Conservation (phyloP, 2,888 invertebrate genomes). For the Zygothrica quintamaculata region DNA sequence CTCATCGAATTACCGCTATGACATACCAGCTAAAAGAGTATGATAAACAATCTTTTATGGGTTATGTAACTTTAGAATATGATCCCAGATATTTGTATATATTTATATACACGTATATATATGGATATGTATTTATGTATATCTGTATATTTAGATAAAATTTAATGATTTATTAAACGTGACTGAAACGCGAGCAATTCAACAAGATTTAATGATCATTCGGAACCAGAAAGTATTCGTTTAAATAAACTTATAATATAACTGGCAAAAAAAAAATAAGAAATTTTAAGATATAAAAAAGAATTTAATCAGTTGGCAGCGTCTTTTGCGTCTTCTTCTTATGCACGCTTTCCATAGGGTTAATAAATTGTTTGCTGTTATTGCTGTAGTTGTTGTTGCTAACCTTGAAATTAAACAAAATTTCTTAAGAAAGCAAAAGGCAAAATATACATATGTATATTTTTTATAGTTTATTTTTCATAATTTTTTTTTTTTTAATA, state of each 20-base stretch:
- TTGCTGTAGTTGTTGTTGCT: conserved; percentile 33
- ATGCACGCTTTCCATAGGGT: conserved; percentile 7
- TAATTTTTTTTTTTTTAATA: too few species aligned
- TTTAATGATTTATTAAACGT: conserved; percentile 29
- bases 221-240: too few species aligned
- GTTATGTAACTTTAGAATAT: too few species aligned
- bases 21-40: neutral
- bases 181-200: conserved; percentile 37
- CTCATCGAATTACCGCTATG: conserved; percentile 16
- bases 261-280: too few species aligned
- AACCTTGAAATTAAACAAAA: conserved; percentile 59
- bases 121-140: too few species aligned
- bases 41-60: neutral
- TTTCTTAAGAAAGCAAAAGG: conserved; percentile 35
- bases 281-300: too few species aligned
- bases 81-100: too few species aligned
- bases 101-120: neutral
- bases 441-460: too few species aligned
- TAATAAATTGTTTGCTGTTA: conserved; percentile 25
- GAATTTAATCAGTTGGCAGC: conserved; percentile 6
- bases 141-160: too few species aligned
- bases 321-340: neutral
- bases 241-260: too few species aligned
- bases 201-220: too few species aligned
- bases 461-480: too few species aligned